Evolutionary conservation across 2,888 invertebrate genomes (phyloP).

Genomic region (Oxytorus armatus): DNA sequence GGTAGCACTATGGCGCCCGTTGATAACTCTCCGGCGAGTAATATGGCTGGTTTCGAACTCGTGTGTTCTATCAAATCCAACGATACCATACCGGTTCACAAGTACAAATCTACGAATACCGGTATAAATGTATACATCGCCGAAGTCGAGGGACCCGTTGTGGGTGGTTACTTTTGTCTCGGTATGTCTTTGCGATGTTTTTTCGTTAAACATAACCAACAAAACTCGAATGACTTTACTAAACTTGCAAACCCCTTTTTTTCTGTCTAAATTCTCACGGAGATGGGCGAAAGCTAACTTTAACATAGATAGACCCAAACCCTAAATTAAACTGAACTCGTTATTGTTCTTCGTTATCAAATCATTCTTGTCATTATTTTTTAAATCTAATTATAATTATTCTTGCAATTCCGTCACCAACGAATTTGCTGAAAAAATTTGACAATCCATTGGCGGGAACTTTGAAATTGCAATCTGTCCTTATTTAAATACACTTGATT

Average conservation of each 20-base stretch:
- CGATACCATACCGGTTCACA: slow-evolving; percentile 91
- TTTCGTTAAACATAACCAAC: slow-evolving; percentile 51
- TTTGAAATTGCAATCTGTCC: too few relatives aligned
- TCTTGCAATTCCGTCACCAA: too few relatives aligned
- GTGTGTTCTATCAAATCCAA: slow-evolving; percentile 89
- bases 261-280: slow-evolving; percentile 4
- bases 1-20: slow-evolving; percentile 80
- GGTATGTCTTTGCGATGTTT: slow-evolving; percentile 86
- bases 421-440: too few relatives aligned
- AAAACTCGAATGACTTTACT: slow-evolving; percentile 16
- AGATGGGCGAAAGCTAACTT: too few relatives aligned
- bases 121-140: slow-evolving; percentile 93
- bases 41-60: slow-evolving; percentile 85
- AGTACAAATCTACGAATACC: slow-evolving; percentile 92
- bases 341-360: too few relatives aligned
- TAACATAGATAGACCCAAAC: too few relatives aligned
- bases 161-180: slow-evolving; percentile 94
- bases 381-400: too few relatives aligned
- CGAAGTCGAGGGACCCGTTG: slow-evolving; percentile 95
- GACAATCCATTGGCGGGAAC: too few relatives aligned
- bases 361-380: too few relatives aligned
- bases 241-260: slow-evolving; percentile 2
- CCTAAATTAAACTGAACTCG: too few relatives aligned
- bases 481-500: too few relatives aligned
- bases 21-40: slow-evolving; percentile 80